A percentile compares a stretch with the other conserved stretches of the same genome.
phyloP scores from a whole-genome alignment of 2,888 invertebrate species.

The Lasioglossum figueresi region DNA sequence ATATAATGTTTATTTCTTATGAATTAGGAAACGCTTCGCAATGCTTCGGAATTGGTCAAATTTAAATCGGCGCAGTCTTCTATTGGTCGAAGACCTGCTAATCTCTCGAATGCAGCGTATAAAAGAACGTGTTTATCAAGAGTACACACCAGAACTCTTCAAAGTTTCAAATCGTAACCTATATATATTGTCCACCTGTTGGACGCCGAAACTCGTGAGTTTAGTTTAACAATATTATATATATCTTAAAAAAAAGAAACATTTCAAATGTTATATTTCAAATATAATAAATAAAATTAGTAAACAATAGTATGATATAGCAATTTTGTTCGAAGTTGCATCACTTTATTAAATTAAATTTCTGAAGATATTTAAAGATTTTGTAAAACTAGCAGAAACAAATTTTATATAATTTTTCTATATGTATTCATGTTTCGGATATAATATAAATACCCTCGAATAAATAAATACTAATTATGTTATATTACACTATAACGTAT shows the following conservation, averaged over 20 bases:
- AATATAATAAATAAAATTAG: not conserved
- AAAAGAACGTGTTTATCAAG: conserved; percentile 54
- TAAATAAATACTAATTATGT: no score
- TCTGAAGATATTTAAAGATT: not conserved
- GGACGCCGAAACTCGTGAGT: conserved; percentile 68
- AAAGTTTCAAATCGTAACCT: conserved; percentile 41
- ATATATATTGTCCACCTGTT: conserved; percentile 63
- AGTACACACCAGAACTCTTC: conserved; percentile 53
- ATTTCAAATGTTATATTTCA: not conserved
- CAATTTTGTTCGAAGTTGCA: not conserved
- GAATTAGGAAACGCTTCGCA: conserved; percentile 19
- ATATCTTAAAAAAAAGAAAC: not conserved
- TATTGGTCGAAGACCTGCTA: conserved; percentile 72
- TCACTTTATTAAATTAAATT: not conserved
- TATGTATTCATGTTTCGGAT: not conserved
- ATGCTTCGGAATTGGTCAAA: conserved; percentile 69
- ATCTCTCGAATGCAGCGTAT: conserved; percentile 47
- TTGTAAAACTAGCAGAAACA: not conserved
- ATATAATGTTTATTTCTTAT: not conserved
- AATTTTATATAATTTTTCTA: not conserved
- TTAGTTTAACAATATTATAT: not conserved
- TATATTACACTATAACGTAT: no score
- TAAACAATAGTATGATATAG: not conserved
- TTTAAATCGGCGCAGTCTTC: conserved; percentile 71
- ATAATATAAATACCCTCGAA: not conserved